A percentile compares a stretch with the other conserved stretches of the same genome.
phyloP scores from a whole-genome alignment of 2,113 vertebrate species.

The Toxostoma redivivum region DNA sequence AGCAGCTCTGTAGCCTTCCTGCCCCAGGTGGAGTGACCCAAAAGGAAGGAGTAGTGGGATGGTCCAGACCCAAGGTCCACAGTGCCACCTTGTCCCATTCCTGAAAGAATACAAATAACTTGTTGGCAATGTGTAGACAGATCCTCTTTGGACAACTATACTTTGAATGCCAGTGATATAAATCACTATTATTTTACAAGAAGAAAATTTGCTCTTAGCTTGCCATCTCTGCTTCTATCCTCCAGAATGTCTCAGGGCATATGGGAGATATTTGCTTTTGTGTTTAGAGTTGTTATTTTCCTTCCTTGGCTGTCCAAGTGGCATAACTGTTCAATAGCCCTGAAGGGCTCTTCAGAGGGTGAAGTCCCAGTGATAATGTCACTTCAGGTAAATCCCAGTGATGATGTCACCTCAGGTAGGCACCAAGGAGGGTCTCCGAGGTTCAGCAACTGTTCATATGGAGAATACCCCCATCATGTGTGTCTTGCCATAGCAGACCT shows the following conservation, averaged over 20 bases:
- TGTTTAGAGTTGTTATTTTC: not conserved
- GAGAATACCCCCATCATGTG: not conserved
- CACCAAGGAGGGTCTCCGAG: not conserved
- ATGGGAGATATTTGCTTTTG: not conserved
- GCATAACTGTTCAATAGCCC: not conserved
- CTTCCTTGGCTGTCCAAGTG: not conserved
- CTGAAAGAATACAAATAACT: not conserved
- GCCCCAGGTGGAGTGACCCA: rapidly evolving
- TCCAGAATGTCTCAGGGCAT: not conserved
- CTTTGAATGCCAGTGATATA: not conserved
- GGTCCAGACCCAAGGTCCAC: not conserved
- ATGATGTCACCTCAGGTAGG: not conserved
- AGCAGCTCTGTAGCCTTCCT: not conserved
- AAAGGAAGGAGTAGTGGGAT: not conserved
- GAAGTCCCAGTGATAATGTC: not conserved
- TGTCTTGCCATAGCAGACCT: not conserved
- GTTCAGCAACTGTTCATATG: not conserved
- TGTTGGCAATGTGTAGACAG: rapidly evolving
- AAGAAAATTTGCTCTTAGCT: not conserved
- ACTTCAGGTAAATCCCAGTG: not conserved
- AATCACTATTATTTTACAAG: not conserved
- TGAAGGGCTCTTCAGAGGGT: not conserved
- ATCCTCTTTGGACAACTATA: not conserved
- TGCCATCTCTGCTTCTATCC: not conserved
- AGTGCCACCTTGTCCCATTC: no score